A percentile compares a stretch with the other conserved stretches of the same genome.
These are phyloP conservation scores for Archips xylosteana DNA, from an alignment of 2,888 invertebrate genomes.

Conservation along the genomic window DNA sequence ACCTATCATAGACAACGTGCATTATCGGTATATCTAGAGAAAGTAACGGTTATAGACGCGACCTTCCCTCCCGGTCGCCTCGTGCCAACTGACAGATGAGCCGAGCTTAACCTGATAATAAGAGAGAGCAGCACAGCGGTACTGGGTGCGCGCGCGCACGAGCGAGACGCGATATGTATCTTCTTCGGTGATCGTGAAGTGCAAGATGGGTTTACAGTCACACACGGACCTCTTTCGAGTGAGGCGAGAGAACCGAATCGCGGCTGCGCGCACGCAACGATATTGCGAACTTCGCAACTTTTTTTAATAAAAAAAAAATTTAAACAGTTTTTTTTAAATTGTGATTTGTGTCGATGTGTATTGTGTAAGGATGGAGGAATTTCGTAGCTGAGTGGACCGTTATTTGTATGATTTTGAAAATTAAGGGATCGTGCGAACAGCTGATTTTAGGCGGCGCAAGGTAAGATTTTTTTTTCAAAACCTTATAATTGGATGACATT, in stretches of 20 bases:
- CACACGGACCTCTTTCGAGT: conserved; percentile 83
- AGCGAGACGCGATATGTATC: conserved; percentile 73
- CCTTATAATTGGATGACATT: no score
- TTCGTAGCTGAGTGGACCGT: conserved; percentile 60
- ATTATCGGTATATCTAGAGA: conserved; percentile 71
- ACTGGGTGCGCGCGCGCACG: conserved; percentile 52
- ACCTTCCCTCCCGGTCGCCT: conserved; percentile 78
- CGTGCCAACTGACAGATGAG: conserved; percentile 83
- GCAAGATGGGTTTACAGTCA: conserved; percentile 85
- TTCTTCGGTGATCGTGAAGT: conserved; percentile 84
- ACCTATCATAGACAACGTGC: conserved; percentile 60
- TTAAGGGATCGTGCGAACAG: conserved; percentile 52
- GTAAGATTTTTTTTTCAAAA: conserved; percentile 48
- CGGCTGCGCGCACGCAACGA: conserved; percentile 76
- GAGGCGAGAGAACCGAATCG: conserved; percentile 76
- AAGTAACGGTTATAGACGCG: conserved; percentile 75
- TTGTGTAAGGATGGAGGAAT: conserved; percentile 55
- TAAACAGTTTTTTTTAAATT: conserved; percentile 1
- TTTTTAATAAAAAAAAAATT: conserved; percentile 27
- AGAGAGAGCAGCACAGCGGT: conserved; percentile 69
- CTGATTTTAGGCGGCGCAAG: conserved; percentile 53
- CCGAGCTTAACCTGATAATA: conserved; percentile 84
- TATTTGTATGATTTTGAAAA: conserved; percentile 54
- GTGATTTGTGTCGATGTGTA: conserved; percentile 51
- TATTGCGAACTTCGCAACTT: conserved; percentile 53